Conservation (phyloP, 2,113 vertebrate species). For the Pluvialis apricaria region DNA sequence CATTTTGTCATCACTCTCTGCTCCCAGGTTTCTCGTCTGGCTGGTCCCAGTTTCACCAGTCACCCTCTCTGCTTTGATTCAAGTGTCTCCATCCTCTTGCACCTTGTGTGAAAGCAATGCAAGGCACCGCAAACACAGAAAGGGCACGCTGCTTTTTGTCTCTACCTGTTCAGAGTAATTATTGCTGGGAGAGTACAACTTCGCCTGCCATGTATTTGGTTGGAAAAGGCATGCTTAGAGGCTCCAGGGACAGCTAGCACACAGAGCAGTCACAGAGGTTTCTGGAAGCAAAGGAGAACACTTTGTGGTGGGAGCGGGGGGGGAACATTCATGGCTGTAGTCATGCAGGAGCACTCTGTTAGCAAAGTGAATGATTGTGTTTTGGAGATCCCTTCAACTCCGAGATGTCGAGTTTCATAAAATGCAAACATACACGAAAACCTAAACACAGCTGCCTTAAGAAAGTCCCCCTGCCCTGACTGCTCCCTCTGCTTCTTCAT, state of each 20-base stretch:
- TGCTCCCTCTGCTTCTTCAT: not conserved
- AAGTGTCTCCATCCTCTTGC: not conserved
- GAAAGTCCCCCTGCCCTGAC: not conserved
- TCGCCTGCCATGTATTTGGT: not conserved
- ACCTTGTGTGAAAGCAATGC: not conserved
- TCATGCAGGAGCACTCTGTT: not conserved
- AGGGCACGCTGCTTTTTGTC: not conserved
- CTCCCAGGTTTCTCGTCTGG: not conserved
- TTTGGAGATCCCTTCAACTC: not conserved
- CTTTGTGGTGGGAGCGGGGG: fast-evolving
- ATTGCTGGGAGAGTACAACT: not conserved
- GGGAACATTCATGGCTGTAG: not conserved
- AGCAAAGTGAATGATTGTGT: not conserved
- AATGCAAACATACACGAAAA: not conserved
- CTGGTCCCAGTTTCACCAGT: not conserved
- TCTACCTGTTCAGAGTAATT: not conserved
- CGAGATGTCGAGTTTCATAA: not conserved
- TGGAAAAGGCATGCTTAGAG: not conserved
- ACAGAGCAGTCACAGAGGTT: fast-evolving
- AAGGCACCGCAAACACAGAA: not conserved
- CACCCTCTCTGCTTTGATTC: not conserved
- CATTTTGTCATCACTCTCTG: not conserved
- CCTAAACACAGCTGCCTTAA: not conserved
- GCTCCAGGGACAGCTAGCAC: not conserved
- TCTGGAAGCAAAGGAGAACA: not conserved